phyloP scores from a whole-genome alignment of 1,140 invertebrate species.

The Procambarus clarkii region DNA sequence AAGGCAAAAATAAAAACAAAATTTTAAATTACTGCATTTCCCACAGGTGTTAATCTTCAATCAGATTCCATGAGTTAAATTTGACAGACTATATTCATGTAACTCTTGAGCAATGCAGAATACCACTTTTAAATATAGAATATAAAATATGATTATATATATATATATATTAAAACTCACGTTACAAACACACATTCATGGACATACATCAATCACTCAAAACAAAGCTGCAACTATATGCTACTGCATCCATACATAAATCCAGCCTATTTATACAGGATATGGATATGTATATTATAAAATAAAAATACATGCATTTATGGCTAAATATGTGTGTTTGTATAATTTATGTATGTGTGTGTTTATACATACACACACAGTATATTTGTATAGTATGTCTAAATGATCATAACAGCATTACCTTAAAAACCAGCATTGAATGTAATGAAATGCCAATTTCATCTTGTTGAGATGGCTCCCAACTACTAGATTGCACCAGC shows the following conservation, averaged over 20 bases:
- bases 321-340: neutral
- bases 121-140: constrained; percentile 40
- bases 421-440: too few relatives aligned
- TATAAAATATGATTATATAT: constrained; percentile 64
- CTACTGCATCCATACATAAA: constrained; percentile 5
- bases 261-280: neutral
- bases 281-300: too few relatives aligned
- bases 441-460: too few relatives aligned
- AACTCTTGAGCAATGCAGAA: neutral
- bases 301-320: constrained; percentile 18
- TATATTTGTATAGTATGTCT: too few relatives aligned
- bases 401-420: too few relatives aligned
- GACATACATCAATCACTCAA: constrained; percentile 47
- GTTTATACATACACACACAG: too few relatives aligned
- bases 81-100: neutral
- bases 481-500: too few relatives aligned
- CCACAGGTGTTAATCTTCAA: too few relatives aligned
- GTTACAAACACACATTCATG: constrained; percentile 64
- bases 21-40: too few relatives aligned
- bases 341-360: neutral
- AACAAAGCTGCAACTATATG: constrained; percentile 53
- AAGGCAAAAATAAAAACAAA: too few relatives aligned
- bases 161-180: constrained; percentile 66
- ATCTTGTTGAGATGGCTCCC: too few relatives aligned
- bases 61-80: neutral